A percentile compares a stretch with the other conserved stretches of the same genome.
These are phyloP conservation scores for Nothobranchius furzeri DNA, from an alignment of 2,113 vertebrate genomes.

Conservation along the genomic window DNA sequence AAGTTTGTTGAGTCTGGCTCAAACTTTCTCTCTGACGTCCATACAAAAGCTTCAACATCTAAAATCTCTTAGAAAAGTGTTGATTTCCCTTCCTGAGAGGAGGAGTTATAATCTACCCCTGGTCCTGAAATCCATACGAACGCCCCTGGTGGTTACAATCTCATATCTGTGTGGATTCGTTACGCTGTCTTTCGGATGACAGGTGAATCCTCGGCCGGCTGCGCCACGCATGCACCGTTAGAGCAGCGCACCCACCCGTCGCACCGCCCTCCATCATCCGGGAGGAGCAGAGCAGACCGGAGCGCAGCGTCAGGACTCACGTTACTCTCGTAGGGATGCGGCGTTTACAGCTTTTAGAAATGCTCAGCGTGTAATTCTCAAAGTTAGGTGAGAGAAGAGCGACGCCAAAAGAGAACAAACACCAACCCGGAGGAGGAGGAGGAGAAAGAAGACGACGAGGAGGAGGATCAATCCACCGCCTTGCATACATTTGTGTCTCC, in stretches of 20 bases:
- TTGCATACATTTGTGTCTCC: conserved; percentile 15
- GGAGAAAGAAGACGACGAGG: conserved; percentile 1
- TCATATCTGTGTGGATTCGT: neutral
- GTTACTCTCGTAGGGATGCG: conserved; percentile 27
- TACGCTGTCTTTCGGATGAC: conserved; percentile 39
- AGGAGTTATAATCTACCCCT: neutral
- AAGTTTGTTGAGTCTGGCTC: conserved; percentile 18
- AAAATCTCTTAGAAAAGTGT: neutral
- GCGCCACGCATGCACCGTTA: conserved; percentile 63
- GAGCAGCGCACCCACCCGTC: conserved; percentile 53
- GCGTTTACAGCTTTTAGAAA: neutral
- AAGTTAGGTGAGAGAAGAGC: conserved; percentile 35
- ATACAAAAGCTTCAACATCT: neutral
- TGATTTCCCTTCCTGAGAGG: too few relatives aligned
- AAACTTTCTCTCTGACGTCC: conserved; percentile 1
- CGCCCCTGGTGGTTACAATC: conserved; percentile 11
- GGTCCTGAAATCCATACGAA: neutral
- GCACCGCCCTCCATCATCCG: conserved; percentile 64
- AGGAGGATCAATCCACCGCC: too few relatives aligned
- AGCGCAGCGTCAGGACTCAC: conserved; percentile 14
- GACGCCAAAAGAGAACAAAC: neutral
- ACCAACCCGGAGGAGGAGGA: neutral
- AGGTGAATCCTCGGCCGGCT: conserved; percentile 44
- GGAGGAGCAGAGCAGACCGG: conserved; percentile 25
- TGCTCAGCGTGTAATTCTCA: conserved; percentile 10